phyloP scores from a whole-genome alignment of 2,888 invertebrate genomes.

The Ophraella communa region DNA sequence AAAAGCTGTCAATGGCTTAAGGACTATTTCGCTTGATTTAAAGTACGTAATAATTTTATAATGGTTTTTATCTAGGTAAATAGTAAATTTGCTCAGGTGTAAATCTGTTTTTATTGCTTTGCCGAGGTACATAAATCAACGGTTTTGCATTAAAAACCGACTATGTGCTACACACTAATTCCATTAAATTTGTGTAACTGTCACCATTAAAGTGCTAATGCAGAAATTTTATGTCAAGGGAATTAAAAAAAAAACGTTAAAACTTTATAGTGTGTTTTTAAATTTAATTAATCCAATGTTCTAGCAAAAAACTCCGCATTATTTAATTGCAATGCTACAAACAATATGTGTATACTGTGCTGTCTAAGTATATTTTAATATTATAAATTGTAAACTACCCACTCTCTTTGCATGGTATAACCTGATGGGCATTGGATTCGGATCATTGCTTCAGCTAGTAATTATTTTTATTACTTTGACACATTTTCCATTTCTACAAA shows the following conservation, averaged over 20 bases:
- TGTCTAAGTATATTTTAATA: no score
- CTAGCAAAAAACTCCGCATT: no score
- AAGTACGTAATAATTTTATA: constrained; percentile 4
- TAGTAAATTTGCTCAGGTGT: neutral
- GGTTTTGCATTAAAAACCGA: constrained; percentile 1
- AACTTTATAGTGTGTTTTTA: no score
- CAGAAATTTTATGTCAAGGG: constrained; percentile 1
- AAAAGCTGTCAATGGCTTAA: neutral
- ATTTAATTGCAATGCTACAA: no score
- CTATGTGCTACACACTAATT: neutral
- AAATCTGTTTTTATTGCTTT: constrained; percentile 14
- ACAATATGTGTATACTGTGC: no score
- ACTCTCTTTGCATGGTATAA: neutral
- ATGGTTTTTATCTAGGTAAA: constrained; percentile 17
- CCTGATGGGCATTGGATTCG: neutral
- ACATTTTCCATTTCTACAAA: neutral
- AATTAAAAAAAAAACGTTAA: neutral
- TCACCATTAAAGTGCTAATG: neutral
- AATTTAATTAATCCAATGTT: no score
- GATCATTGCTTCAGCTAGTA: neutral
- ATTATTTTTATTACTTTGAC: neutral
- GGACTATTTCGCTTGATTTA: neutral
- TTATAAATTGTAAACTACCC: no score
- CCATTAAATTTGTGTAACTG: constrained; percentile 11
- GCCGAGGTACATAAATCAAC: constrained; percentile 8